Evolutionary conservation across 2,888 invertebrate genomes (phyloP).

Genomic region (Doris montereyensis): DNA sequence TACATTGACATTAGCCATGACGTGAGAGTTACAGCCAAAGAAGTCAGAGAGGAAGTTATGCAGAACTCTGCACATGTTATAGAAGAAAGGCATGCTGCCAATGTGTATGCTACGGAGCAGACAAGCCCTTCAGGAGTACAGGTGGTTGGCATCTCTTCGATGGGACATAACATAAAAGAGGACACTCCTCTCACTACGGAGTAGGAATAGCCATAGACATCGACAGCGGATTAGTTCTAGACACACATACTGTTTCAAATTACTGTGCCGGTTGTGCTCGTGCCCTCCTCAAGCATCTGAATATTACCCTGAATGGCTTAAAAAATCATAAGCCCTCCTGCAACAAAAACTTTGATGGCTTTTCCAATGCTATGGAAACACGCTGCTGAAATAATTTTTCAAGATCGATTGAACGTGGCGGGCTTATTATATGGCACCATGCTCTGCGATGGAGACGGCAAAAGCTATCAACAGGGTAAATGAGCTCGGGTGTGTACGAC

Average conservation of each 20-base stretch:
- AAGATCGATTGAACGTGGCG: neutral
- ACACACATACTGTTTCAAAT: neutral
- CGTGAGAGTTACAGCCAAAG: neutral
- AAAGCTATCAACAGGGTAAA: too few relatives aligned
- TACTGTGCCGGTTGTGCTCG: neutral
- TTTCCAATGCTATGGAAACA: constrained; percentile 26
- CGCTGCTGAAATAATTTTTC: neutral
- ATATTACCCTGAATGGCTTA: neutral
- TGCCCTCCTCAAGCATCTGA: neutral
- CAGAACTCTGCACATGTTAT: constrained; percentile 3
- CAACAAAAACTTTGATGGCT: neutral
- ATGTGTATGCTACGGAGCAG: neutral
- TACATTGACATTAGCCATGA: neutral
- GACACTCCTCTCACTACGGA: constrained; percentile 22
- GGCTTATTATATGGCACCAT: constrained; percentile 7
- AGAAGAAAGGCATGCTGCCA: neutral
- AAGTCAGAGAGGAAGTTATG: neutral
- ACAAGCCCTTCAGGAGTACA: neutral
- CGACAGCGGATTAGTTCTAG: constrained; percentile 17
- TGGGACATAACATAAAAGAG: constrained; percentile 20
- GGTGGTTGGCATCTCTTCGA: neutral
- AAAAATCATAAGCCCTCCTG: neutral
- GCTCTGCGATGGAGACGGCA: constrained; percentile 14
- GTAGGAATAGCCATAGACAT: constrained; percentile 15
- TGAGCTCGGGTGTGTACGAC: neutral